Conservation (phyloP, 1,140 invertebrate genomes). For the Oryzaephilus surinamensis region DNA sequence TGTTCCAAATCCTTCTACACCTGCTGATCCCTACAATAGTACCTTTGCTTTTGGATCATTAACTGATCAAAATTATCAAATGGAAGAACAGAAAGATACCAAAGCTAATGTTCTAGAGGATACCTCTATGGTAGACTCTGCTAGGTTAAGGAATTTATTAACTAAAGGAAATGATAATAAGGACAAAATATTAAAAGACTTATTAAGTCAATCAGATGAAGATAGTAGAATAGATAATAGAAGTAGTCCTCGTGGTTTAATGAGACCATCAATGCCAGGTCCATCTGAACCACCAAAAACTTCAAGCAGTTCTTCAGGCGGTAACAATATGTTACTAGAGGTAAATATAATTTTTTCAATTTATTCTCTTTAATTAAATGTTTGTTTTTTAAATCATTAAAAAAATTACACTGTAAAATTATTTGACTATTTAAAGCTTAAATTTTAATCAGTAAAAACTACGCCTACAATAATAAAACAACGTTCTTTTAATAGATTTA, state of each 20-base stretch:
- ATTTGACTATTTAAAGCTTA: too few relatives aligned
- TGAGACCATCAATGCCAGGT: constrained; percentile 14
- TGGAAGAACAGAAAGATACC: constrained; percentile 32
- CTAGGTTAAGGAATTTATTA: constrained; percentile 26
- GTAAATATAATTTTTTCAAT: constrained; percentile 37
- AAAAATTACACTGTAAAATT: too few relatives aligned
- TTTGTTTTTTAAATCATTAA: too few relatives aligned
- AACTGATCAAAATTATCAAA: constrained; percentile 36
- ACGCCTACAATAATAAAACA: too few relatives aligned
- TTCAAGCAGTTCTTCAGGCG: constrained; percentile 33
- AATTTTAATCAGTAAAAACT: too few relatives aligned
- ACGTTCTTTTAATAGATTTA: too few relatives aligned
- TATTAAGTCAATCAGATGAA: constrained; percentile 75
- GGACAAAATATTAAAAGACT: constrained; percentile 59
- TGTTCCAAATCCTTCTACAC: constrained; percentile 35
- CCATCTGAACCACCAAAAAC: constrained; percentile 31
- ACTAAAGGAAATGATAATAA: constrained; percentile 37
- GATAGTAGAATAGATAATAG: constrained; percentile 41
- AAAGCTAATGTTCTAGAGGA: constrained; percentile 33
- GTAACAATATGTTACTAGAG: constrained; percentile 65
- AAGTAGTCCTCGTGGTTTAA: constrained; percentile 31
- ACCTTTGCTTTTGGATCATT: constrained; percentile 48
- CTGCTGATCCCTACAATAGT: constrained; percentile 39
- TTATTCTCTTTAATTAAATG: too few relatives aligned
- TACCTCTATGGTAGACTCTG: constrained; percentile 21